Conservation (phyloP, 2,113 vertebrate species). For the Tychaedon coryphoeus region DNA sequence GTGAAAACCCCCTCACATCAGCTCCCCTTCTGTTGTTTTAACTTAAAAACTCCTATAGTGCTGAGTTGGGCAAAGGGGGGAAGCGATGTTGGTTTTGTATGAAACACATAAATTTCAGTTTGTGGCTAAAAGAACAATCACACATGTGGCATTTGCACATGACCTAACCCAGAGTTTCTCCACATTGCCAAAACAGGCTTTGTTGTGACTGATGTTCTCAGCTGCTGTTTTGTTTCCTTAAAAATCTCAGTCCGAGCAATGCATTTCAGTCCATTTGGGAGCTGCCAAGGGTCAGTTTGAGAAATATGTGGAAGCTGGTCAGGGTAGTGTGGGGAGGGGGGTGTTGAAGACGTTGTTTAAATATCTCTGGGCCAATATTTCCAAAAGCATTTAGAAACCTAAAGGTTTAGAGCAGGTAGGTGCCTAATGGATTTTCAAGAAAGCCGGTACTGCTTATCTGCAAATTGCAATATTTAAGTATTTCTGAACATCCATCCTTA, state of each 20-base stretch:
- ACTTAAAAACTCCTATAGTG: neutral
- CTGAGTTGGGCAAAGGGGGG: neutral
- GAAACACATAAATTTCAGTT: neutral
- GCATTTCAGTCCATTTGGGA: neutral
- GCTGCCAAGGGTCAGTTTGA: neutral
- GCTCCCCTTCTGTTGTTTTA: neutral
- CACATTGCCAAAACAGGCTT: slow-evolving; percentile 14
- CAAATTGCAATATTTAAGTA: neutral
- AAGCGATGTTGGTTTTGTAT: neutral
- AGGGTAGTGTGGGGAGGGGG: neutral
- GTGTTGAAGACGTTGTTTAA: neutral
- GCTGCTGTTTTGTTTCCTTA: slow-evolving; percentile 45
- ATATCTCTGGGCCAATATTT: neutral
- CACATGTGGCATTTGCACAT: neutral
- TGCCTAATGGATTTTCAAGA: neutral
- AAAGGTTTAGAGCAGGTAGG: neutral
- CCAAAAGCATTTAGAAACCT: neutral
- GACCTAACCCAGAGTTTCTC: neutral
- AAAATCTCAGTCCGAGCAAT: neutral
- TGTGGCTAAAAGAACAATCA: neutral
- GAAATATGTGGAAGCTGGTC: neutral
- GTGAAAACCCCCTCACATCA: neutral
- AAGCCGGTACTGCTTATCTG: neutral
- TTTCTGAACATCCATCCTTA: neutral
- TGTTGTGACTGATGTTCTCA: slow-evolving; percentile 44